These are phyloP conservation scores for Adelosebastes latens DNA, from an alignment of 2,797 vertebrate genomes.

Conservation along the genomic window DNA sequence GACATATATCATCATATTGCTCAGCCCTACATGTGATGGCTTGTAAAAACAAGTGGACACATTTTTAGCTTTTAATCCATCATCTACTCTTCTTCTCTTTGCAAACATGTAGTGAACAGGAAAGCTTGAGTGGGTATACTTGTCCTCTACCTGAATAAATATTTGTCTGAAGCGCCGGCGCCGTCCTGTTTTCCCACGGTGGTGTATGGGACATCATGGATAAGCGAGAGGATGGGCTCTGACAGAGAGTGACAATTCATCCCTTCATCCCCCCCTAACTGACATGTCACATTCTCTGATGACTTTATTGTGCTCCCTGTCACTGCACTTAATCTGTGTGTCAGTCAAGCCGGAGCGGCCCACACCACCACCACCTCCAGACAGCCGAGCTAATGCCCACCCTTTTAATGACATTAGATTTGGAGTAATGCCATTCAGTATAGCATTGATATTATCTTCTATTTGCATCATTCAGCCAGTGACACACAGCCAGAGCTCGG, in stretches of 20 bases:
- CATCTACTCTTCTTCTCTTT: constrained; percentile 53
- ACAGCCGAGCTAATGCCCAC: constrained; percentile 84
- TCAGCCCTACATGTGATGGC: neutral
- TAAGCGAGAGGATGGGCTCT: constrained; percentile 86
- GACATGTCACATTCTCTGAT: constrained; percentile 94
- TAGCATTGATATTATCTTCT: constrained; percentile 84
- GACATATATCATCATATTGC: too few species aligned
- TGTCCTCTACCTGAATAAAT: constrained; percentile 80
- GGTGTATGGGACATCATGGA: constrained; percentile 87
- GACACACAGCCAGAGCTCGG: constrained; percentile 71
- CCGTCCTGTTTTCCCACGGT: constrained; percentile 86
- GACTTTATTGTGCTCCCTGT: constrained; percentile 93
- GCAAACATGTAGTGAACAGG: constrained; percentile 58
- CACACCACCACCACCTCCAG: constrained; percentile 74
- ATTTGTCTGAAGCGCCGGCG: constrained; percentile 67
- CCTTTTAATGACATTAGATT: constrained; percentile 89
- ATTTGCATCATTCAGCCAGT: constrained; percentile 88
- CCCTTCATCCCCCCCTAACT: constrained; percentile 88
- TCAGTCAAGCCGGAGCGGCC: constrained; percentile 84
- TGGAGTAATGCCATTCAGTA: constrained; percentile 88
- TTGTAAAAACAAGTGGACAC: constrained; percentile 31
- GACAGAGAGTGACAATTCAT: constrained; percentile 93
- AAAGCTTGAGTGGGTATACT: constrained; percentile 71
- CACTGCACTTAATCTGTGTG: constrained; percentile 92
- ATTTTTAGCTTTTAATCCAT: constrained; percentile 16